Base-by-base conservation (phyloP, 2,113 vertebrate species). In the Acanthochromis polyacanthus region DNA sequence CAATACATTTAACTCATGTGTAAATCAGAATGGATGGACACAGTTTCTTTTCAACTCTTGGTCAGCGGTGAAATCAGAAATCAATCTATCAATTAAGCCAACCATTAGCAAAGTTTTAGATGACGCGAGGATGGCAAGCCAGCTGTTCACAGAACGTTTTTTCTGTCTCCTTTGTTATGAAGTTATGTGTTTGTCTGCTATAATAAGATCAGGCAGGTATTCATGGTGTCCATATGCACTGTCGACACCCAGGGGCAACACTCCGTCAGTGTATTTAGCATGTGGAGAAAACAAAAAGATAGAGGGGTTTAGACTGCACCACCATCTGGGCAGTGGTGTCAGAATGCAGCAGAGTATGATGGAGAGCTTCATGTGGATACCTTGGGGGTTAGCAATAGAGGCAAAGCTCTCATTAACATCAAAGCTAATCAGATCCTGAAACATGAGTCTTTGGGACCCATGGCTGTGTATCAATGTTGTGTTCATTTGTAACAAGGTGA, bases 241-340 rank as follows among this genome's bases (percentile, higher is more conserved):
- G 53, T 83, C 73, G 85, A 79, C 17, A 57, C 83, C 85, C 82
- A 81, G 71, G 78, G 84, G 82, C 73, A 85, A 88, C 40, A 84
- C 68, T 89, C 76, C 53, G 64, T 75, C 53, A 62, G 66, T 76
- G 78, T 86, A 88, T 84, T 88, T 77, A 90, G 82, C 43, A 85
- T 72, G 78, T 71, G 48, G 52, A 36, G 63, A 70, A 77, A 48
- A 56, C 66, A 23, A 57, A 61, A 66, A 77, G 78, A 87, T 45
- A 61, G 40, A 82, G 69, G 78, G 60, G 77, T 72, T 78, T 85
- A 87, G 71, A 78, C 79, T 86, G 53, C 78, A 85, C 74, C 63
- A 67, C 91, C 90, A 93, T 93, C 89, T 93, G 91, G 89, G 65
- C 76, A 36, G 14, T 3, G 76, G 87, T 89, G 88, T 90, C 88